phyloP scores from a whole-genome alignment of 2,888 invertebrate genomes.

The Cephus spinipes region DNA sequence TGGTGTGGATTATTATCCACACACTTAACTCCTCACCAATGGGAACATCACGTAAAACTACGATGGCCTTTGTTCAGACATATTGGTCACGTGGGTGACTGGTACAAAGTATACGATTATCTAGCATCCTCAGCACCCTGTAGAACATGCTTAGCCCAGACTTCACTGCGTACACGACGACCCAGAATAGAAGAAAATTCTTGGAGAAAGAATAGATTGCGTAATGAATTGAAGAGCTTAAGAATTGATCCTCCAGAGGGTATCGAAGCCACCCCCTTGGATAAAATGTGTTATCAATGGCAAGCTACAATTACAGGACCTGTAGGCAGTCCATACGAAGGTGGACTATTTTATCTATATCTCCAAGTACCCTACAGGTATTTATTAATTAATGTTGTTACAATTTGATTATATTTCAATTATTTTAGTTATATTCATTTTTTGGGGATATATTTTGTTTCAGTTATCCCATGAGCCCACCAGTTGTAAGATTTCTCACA shows the following conservation, averaged over 20 bases:
- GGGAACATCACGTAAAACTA: conserved; percentile 81
- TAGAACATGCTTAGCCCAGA: conserved; percentile 87
- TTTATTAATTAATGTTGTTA: conserved; percentile 40
- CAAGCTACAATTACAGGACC: conserved; percentile 94
- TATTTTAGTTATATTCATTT: neutral
- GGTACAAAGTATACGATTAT: conserved; percentile 80
- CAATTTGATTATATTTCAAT: neutral
- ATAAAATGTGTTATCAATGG: conserved; percentile 89
- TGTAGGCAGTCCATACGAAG: conserved; percentile 92
- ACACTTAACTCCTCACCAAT: conserved; percentile 82
- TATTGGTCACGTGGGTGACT: conserved; percentile 78
- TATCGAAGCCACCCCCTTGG: conserved; percentile 84
- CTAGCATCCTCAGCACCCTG: conserved; percentile 73
- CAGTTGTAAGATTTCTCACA: conserved; percentile 91
- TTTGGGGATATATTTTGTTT: conserved; percentile 25
- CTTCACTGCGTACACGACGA: conserved; percentile 77
- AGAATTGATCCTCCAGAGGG: conserved; percentile 87
- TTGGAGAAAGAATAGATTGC: conserved; percentile 84
- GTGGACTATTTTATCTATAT: conserved; percentile 91
- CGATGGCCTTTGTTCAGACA: conserved; percentile 90
- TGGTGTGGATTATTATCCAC: conserved; percentile 86
- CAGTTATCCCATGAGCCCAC: conserved; percentile 91
- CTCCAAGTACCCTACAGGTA: conserved; percentile 87
- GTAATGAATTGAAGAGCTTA: conserved; percentile 79
- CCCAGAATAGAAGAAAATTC: conserved; percentile 79